Conservation (phyloP, 2,888 invertebrate species). For the Apamea anceps region DNA sequence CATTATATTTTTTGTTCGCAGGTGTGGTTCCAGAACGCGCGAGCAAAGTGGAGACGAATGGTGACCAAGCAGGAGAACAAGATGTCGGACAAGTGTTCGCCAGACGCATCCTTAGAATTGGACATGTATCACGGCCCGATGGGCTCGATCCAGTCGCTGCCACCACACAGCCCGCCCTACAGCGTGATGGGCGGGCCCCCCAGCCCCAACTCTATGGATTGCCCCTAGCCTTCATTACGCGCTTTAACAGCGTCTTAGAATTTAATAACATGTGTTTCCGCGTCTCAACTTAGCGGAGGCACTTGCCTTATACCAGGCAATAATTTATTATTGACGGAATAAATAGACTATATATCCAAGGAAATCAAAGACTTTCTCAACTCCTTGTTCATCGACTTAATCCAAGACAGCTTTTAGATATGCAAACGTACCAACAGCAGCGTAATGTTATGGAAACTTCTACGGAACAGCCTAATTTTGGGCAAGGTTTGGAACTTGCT, state of each 20-base stretch:
- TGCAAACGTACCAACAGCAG: neutral
- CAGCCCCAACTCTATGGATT: slow-evolving; percentile 93
- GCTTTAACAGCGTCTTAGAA: slow-evolving; percentile 82
- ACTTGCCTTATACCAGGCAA: slow-evolving; percentile 12
- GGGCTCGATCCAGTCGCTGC: slow-evolving; percentile 92
- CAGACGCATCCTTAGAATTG: slow-evolving; percentile 91
- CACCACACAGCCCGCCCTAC: slow-evolving; percentile 93
- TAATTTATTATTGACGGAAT: neutral
- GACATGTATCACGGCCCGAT: slow-evolving; percentile 92
- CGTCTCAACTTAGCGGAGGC: slow-evolving; percentile 48
- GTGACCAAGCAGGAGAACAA: slow-evolving; percentile 95
- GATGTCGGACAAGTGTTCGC: slow-evolving; percentile 93
- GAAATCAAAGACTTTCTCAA: neutral
- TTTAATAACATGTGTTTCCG: slow-evolving; percentile 64
- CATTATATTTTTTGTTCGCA: slow-evolving; percentile 88
- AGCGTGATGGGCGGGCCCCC: slow-evolving; percentile 92
- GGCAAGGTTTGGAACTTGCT: neutral
- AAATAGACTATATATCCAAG: slow-evolving; percentile 1
- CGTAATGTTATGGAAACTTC: neutral
- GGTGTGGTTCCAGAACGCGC: slow-evolving; percentile 99
- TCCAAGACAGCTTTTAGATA: neutral
- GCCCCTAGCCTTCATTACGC: slow-evolving; percentile 91
- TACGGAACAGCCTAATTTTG: neutral
- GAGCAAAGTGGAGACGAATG: slow-evolving; percentile 98
- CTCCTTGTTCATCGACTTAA: slow-evolving; percentile 8